Evolutionary conservation across 2,888 invertebrate genomes (phyloP), one percentile per base, ranked within the genome.

Genomic region (Ophion obscuratus): DNA sequence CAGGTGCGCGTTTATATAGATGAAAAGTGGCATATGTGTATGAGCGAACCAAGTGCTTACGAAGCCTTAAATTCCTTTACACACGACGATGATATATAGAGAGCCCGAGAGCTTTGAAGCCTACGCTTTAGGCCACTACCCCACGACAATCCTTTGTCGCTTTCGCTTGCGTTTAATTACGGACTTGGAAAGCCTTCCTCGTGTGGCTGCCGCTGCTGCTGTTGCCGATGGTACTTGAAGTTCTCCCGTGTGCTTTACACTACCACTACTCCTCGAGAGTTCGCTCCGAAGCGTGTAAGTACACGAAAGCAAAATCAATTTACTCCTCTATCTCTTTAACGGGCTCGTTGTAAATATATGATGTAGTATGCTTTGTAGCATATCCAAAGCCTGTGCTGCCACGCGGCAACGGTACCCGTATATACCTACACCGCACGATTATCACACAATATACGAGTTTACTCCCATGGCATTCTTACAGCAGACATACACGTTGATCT

Each of bases 91-190:
- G 78, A 70, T 70, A 24, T 80, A 75, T 59, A 53, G 67, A 53
- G 53, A 31, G 53, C 57, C 57, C 24, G 74, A 86, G 82, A 81
- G 85, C 87, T 83, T 87, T 88, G 88, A 87, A 86, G 84, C 47
- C 67, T 57, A 57, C 78, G 85, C 82, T 85, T 86, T 87, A 82
- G 73, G 83, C 75, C 59, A 67, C 64, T 75, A 76, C 75, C 70
- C 68, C 70, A 75, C 76, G 76, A 76, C 80, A 75, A 78, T 81
- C 85, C 87, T 87, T 88, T 88, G 88, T 87, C 83, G 83, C 81
- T 83, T 75, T 78, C 64, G 75, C 85, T 71, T 62, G 84, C 87
- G 87, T 85, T 89, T 89, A 89, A 89, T 89, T 89, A 89, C 88
- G 86, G 70, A 88, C 84, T 84, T 81, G 77, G 59, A 86, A 86